Base-by-base conservation (phyloP, 2,113 vertebrate genomes). In the Psammodynastes pulverulentus region DNA sequence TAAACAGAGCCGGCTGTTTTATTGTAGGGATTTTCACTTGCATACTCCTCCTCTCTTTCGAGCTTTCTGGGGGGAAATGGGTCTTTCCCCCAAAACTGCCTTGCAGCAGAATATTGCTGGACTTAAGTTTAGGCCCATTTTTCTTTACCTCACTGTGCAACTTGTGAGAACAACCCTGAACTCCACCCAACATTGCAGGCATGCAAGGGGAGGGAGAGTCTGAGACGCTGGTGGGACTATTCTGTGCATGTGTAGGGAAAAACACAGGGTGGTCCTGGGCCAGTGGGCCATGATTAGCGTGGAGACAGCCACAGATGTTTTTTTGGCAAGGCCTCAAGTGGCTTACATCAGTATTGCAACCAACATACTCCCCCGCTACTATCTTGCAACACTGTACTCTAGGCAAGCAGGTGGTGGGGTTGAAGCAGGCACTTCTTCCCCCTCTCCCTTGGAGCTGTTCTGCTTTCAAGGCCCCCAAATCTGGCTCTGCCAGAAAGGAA, bases 341-440 rank as follows among this genome's bases (percentile, higher is more conserved):
- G 93, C 93, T 95, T 93, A 93, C 95, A 93, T 94, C 93, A 87
- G 94, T 58, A 87, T 17, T 67, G 94, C 94, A 7, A 0, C 8
- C 72, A 89, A 43, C 54, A 56, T 29, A n/a, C 52, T 4, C 0
- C 88, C 79, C 1, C 0, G 87, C 93, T 90, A 84, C 51, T 62
- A 90, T 84, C 46, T 9, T 49, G 46, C 79, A 85, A 52, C 88
- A 58, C 88, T 89, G 79, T 51, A 49, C 86, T 88, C 86, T 72
- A 86, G 86, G 86, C 48, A 24, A 53, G 85, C 29, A 53, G 91
- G 43, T 89, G 91, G 88, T 48, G 45, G 88, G 72, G 48, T 3
- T 24, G 88, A 89, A 89, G 79, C 72, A 89, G 79, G 88, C 45
- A 62, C 53, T 92, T 92, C 91, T 43, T 88, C 45, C 23, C 19